Evolutionary conservation across 2,888 invertebrate species (phyloP).

Genomic region (Caenorhabditis sinica): DNA sequence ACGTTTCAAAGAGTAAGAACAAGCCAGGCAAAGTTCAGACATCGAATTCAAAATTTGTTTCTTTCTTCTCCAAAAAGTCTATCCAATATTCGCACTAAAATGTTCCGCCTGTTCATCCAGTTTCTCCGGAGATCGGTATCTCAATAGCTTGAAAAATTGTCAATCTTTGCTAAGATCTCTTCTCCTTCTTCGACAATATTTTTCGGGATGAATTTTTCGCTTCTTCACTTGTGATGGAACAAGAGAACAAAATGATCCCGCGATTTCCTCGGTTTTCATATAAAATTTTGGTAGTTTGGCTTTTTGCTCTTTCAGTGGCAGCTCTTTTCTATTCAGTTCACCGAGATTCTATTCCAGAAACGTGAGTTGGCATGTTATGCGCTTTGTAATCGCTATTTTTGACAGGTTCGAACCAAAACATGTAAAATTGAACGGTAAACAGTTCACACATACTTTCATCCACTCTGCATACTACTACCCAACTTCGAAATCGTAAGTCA

Average conservation of each 20-base stretch:
- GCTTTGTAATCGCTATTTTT: too few relatives aligned
- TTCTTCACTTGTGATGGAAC: not conserved
- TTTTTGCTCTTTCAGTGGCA: not conserved
- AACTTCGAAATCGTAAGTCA: constrained; percentile 39
- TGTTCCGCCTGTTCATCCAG: constrained; percentile 19
- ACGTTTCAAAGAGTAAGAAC: too few relatives aligned
- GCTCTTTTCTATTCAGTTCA: not conserved
- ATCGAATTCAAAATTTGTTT: not conserved
- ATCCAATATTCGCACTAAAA: not conserved
- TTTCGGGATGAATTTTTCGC: not conserved
- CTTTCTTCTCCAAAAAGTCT: not conserved
- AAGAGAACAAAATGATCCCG: constrained; percentile 16
- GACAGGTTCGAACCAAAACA: not conserved
- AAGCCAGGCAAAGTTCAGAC: not conserved
- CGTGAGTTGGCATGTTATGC: not conserved
- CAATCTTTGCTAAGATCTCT: not conserved
- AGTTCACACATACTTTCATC: constrained; percentile 36
- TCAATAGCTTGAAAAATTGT: constrained; percentile 16
- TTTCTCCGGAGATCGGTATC: constrained; percentile 7
- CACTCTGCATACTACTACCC: constrained; percentile 57
- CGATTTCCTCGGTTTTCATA: constrained; percentile 20
- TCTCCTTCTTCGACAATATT: not conserved
- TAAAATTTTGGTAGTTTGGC: not conserved
- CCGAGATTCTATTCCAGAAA: not conserved
- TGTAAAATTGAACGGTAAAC: not conserved